A percentile compares a stretch with the other conserved stretches of the same genome.
phyloP scores from a whole-genome alignment of 2,888 invertebrate species.

The Leptopilina myrica region DNA sequence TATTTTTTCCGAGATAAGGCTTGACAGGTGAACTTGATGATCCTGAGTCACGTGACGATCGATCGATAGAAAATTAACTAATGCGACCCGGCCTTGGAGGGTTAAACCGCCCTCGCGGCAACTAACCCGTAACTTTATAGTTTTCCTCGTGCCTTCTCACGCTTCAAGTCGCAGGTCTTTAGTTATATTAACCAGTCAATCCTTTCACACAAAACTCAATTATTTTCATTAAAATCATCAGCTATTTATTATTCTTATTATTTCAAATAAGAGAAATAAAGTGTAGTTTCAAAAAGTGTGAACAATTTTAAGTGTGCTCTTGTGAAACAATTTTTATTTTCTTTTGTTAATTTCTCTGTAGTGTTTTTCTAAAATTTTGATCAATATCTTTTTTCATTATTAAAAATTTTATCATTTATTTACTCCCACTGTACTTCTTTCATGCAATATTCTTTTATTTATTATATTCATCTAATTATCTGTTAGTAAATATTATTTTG shows the following conservation, averaged over 20 bases:
- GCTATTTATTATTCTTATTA: background rate
- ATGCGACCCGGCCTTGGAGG: conserved; percentile 20
- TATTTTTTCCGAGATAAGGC: background rate
- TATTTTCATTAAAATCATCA: background rate
- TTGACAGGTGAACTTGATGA: conserved; percentile 24
- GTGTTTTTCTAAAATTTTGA: no score
- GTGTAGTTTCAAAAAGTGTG: background rate
- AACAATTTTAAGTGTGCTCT: no score
- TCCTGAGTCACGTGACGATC: conserved; percentile 30
- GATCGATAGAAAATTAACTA: conserved; percentile 23
- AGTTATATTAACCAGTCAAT: background rate
- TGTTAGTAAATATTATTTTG: no score
- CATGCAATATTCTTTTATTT: no score
- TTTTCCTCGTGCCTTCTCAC: conserved; percentile 23
- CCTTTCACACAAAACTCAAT: conserved; percentile 3
- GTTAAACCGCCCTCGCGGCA: conserved; percentile 1
- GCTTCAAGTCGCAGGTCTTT: background rate
- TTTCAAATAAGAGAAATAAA: background rate
- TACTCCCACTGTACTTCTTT: no score
- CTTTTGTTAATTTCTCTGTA: no score
- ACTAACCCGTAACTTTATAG: conserved; percentile 23
- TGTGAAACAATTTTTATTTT: no score
- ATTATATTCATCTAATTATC: no score
- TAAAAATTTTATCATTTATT: no score
- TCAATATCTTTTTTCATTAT: no score